Evolutionary conservation across 2,888 invertebrate species (phyloP), one percentile per base, ranked within the genome.

Genomic region (Carterocephalus palaemon): DNA sequence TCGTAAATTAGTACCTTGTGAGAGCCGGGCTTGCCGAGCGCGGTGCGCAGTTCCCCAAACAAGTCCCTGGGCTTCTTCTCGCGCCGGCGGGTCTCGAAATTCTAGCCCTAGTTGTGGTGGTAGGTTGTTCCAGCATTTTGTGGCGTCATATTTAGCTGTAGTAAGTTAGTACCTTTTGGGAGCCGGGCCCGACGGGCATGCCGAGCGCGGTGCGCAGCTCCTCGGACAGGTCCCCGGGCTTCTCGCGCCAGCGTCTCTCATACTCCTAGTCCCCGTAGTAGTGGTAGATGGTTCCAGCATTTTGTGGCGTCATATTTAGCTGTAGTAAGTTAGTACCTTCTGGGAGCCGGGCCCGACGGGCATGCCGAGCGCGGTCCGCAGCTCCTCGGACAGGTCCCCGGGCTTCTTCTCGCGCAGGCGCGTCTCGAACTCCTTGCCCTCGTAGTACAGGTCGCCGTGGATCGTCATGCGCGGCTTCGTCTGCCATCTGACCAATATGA

Each of bases 201-300:
- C 99, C 99, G 31, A 99, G 88, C 0, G 99, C 98, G 2, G 97
- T 98, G 34, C 98, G 89, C 49, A 99, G 76, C 65, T 99, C 99
- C 70, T 99, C 98, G 0, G 97, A 95, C 22, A 99, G 78, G 70
- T 99, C 98, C 0, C 99, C 99, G 0, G 99, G 99, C 82, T 99
- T 99, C 75, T 99, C 99, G 48, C 97, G 95, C 47, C 99, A 88
- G 20, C 98, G 90, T 0, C 99, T 99, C 81, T 99, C 99, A 74
- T 98, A 97, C 82, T 99, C 99, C 77, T 99, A 98, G 28, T 98
- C 98, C 78, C 99, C 99, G 74, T 99, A 99, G 77, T 99, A 99
- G 4, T 99, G 88, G 82, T 99, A 99, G 3, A 99, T n/a, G n/a
- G n/a, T n/a, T n/a, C n/a, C n/a, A n/a, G n/a, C n/a, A n/a, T n/a